Percentiles rank a stretch among this genome's conserved stretches.
Evolutionary conservation across 1,140 invertebrate genomes (phyloP).

Genomic region (Megalopta genalis): DNA sequence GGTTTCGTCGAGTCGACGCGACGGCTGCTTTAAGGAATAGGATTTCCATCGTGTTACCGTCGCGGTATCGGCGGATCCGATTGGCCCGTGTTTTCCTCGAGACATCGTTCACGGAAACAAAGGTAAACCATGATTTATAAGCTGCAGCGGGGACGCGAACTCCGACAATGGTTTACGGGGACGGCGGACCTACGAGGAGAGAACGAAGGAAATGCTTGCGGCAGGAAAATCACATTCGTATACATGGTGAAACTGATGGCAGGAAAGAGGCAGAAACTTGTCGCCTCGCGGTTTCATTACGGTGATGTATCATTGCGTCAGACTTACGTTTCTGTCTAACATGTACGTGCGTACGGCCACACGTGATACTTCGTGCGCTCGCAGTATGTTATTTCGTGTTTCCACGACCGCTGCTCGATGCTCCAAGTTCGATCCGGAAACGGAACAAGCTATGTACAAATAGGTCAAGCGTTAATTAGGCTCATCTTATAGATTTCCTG

Average conservation of each 20-base stretch:
- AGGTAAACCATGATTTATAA: constrained; percentile 68
- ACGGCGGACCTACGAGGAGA: not conserved
- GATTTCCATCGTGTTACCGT: constrained; percentile 38
- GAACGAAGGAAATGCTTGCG: not conserved
- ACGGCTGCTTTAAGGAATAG: constrained; percentile 33
- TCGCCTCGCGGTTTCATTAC: constrained; percentile 69
- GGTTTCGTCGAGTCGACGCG: constrained; percentile 28
- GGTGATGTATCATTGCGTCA: constrained; percentile 72
- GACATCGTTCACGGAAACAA: constrained; percentile 44
- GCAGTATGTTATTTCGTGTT: constrained; percentile 66
- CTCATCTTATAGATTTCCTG: no score
- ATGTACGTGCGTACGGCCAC: constrained; percentile 9
- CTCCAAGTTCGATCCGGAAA: not conserved
- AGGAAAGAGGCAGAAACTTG: constrained; percentile 28
- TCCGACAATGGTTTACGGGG: constrained; percentile 37
- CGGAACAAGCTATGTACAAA: not conserved
- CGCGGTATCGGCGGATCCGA: constrained; percentile 39
- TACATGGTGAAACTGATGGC: not conserved
- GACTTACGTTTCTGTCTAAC: constrained; percentile 40
- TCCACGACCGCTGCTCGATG: constrained; percentile 50
- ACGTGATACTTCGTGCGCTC: not conserved
- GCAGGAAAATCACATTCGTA: constrained; percentile 31
- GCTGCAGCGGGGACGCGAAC: constrained; percentile 51
- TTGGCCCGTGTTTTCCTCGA: constrained; percentile 39
- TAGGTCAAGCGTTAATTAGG: not conserved